A percentile compares a stretch with the other conserved stretches of the same genome.
Conservation (phyloP, 2,113 vertebrate genomes). For the Otus sunia region DNA sequence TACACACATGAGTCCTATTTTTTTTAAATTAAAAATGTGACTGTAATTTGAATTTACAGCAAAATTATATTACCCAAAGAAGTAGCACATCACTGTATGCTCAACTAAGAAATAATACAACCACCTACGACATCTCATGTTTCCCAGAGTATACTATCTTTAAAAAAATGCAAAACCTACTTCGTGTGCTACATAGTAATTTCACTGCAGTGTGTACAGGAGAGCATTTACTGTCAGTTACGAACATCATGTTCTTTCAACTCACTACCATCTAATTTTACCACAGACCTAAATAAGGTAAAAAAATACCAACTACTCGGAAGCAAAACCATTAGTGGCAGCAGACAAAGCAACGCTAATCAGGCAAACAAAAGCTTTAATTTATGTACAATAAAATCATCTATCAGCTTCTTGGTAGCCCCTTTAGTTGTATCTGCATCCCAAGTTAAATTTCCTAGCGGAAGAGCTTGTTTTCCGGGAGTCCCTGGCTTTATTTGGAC, state of each 20-base stretch:
- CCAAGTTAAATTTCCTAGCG: neutral
- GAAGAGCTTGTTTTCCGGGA: neutral
- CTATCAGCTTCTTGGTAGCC: neutral
- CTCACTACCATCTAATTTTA: neutral
- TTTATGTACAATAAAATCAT: neutral
- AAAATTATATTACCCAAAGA: neutral
- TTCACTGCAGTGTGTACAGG: rapidly evolving
- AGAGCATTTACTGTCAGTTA: neutral
- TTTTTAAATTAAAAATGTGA: neutral
- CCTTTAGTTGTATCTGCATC: neutral
- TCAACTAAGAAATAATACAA: neutral
- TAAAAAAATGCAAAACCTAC: neutral
- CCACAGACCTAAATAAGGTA: neutral
- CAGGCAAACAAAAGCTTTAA: neutral
- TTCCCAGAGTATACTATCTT: neutral
- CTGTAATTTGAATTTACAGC: neutral
- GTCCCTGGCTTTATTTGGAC: neutral
- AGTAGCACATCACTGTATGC: rapidly evolving
- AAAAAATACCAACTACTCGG: neutral
- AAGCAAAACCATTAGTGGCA: neutral
- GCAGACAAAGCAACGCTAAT: rapidly evolving
- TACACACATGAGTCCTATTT: neutral
- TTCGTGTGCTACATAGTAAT: rapidly evolving
- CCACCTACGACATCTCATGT: neutral
- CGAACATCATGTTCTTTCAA: neutral